Percentiles rank a stretch among this genome's conserved stretches.
These are phyloP conservation scores for Alcis repandata DNA, from an alignment of 2,888 invertebrate species.

Conservation along the genomic window DNA sequence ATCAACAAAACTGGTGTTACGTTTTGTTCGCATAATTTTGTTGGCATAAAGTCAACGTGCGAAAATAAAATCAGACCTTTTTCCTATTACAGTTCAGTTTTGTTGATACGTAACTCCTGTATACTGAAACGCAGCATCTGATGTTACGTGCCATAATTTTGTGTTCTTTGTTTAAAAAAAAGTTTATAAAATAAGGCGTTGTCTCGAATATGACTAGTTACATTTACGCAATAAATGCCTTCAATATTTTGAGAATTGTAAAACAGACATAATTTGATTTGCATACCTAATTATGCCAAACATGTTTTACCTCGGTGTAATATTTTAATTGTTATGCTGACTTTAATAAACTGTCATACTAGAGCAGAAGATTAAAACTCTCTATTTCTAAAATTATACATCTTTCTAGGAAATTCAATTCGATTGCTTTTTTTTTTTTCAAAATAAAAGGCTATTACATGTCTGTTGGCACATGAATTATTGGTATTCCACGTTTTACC, in stretches of 20 bases:
- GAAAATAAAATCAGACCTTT: not conserved
- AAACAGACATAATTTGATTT: not conserved
- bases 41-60: not conserved
- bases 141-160: conserved; percentile 82
- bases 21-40: conserved; percentile 18
- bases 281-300: not conserved
- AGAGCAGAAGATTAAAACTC: too few relatives aligned
- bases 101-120: conserved; percentile 18
- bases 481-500: conserved; percentile 8
- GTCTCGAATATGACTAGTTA: conserved; percentile 68
- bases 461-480: conserved; percentile 5
- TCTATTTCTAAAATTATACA: too few relatives aligned
- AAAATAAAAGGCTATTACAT: conserved; percentile 36
- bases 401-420: too few relatives aligned
- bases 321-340: not conserved
- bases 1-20: conserved; percentile 27
- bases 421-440: too few relatives aligned
- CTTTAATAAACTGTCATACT: not conserved
- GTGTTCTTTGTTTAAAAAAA: conserved; percentile 62
- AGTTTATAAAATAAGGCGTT: conserved; percentile 38
- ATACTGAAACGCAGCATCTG: conserved; percentile 69
- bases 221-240: conserved; percentile 42
- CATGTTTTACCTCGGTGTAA: not conserved
- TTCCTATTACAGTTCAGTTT: not conserved
- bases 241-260: conserved; percentile 28